Base-by-base conservation (phyloP, 2,888 invertebrate genomes). In the Sarcophaga subvicina region DNA sequence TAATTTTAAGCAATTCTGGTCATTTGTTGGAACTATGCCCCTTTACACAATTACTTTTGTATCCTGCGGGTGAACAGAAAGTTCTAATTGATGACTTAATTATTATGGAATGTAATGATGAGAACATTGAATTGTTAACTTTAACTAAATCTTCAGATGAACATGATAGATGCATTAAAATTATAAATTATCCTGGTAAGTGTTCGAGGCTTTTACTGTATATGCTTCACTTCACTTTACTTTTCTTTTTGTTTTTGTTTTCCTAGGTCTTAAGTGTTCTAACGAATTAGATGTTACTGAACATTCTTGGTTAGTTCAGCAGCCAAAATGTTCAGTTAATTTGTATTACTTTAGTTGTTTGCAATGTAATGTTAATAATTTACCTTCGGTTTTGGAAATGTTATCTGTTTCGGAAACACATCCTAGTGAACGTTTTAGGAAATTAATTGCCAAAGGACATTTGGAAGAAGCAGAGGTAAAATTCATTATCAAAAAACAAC, bases 171-270 rank as follows among this genome's bases (percentile, higher is more conserved):
- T 80, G 88, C 0, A 91, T 94, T 76, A 91, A 92, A 88, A 91
- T 93, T 27, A 85, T 94, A n/a, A 91, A 92, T 69, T 94, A 93
- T 90, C 93, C 93, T 63, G 90, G 93, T 93, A 89, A 89, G 90
- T 60, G 4, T 4, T 60, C 49, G 37, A 37, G 8, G 8, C 37
- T 37, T 37, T 8, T 8, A 25, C n/a, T 49, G 45, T 45, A 64
- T 22, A 14, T 25, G 6, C 14, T 54, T 72, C 49, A 3, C 20
- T 70, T 62, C 49, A 63, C n/a, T 69, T 20, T 25, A 71, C 20
- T 71, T 1, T 54, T 67, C 8, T 3, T 54, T 54, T 54, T 14
- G 4, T 4, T 54, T 54, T 54, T 3, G 4, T 54, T 54, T 54
- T 14, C 72, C 45, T 11, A 93, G 93, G 90, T n/a, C 88, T 93